These are phyloP conservation scores for Apus apus DNA, from an alignment of 2,113 vertebrate genomes.

Conservation along the genomic window DNA sequence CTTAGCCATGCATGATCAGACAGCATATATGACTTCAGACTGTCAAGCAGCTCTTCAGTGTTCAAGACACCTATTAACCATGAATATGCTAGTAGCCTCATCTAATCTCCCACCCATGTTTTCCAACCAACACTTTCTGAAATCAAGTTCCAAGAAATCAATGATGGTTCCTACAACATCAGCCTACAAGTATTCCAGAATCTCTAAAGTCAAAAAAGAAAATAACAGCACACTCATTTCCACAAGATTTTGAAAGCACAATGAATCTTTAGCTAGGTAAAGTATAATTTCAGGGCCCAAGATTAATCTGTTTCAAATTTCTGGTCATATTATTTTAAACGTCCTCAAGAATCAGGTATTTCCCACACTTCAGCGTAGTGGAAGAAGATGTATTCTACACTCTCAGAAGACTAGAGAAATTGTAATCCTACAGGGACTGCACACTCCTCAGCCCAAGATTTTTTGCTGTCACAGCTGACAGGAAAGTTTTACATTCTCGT, in stretches of 20 bases:
- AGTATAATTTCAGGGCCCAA: neutral
- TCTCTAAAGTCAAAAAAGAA: fast-evolving
- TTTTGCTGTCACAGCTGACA: neutral
- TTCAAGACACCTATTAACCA: neutral
- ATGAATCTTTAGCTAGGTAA: neutral
- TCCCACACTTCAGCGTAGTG: neutral
- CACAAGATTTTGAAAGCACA: neutral
- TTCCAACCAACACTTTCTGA: neutral
- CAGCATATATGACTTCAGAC: neutral
- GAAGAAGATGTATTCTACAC: neutral
- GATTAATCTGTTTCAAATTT: neutral
- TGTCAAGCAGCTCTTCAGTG: neutral
- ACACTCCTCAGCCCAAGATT: neutral
- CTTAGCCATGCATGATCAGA: fast-evolving
- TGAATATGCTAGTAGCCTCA: neutral
- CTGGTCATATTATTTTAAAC: neutral
- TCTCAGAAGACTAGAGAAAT: neutral
- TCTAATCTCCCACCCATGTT: neutral
- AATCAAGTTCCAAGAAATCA: neutral
- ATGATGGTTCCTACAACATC: neutral
- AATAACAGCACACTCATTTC: neutral
- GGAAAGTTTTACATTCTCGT: neutral
- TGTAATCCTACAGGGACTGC: neutral
- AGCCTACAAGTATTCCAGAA: neutral
- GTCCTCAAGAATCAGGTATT: neutral